Evolutionary conservation across 2,797 vertebrate genomes (phyloP).

Genomic region (Acrossocheilus wenchowensis): DNA sequence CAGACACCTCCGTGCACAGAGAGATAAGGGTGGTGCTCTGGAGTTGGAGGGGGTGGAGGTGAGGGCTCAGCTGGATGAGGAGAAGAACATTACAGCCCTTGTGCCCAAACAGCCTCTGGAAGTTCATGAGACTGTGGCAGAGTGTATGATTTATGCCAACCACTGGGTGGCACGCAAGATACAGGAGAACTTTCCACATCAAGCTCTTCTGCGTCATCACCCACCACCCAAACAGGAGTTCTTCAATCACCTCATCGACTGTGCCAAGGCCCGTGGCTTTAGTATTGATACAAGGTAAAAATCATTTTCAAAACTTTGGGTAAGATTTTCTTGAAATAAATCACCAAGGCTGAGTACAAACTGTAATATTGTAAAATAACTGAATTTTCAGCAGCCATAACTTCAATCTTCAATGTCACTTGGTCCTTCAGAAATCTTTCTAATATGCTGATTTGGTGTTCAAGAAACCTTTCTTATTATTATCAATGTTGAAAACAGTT

Average conservation of each 20-base stretch:
- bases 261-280: slow-evolving; percentile 85
- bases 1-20: slow-evolving; percentile 79
- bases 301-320: not conserved
- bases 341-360: not conserved
- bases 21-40: slow-evolving; percentile 87
- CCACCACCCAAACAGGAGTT: slow-evolving; percentile 90
- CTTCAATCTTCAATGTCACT: not conserved
- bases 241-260: slow-evolving; percentile 85
- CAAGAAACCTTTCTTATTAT: not conserved
- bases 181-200: slow-evolving; percentile 87
- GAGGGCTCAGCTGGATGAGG: slow-evolving; percentile 87
- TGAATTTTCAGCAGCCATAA: not conserved
- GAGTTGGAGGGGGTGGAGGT: slow-evolving; percentile 94
- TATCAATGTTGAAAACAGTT: not conserved
- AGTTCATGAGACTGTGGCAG: slow-evolving; percentile 93
- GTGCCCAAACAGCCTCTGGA: slow-evolving; percentile 91
- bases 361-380: too few species aligned
- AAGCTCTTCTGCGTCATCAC: slow-evolving; percentile 88
- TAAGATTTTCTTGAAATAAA: not conserved
- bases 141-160: slow-evolving; percentile 98
- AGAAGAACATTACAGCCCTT: slow-evolving; percentile 88
- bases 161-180: slow-evolving; percentile 97
- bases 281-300: slow-evolving; percentile 86
- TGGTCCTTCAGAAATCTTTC: not conserved
- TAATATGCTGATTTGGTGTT: not conserved